Conservation (phyloP, 2,888 invertebrate species). For the Serripes groenlandicus region DNA sequence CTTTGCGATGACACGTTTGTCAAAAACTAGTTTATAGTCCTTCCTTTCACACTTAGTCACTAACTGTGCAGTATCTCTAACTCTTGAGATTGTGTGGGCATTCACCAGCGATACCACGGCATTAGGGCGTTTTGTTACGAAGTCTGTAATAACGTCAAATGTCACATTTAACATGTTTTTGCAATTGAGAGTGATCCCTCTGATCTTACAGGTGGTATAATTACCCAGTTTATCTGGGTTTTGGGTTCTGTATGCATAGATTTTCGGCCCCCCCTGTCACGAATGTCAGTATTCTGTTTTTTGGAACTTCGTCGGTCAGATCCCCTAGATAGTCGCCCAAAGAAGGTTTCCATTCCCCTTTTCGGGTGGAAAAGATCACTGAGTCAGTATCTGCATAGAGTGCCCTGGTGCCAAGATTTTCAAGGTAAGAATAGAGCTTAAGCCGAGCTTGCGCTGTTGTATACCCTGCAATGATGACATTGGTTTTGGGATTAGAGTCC, state of each 20-base stretch:
- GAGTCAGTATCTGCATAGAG: constrained; percentile 46
- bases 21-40: constrained; percentile 44
- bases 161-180: constrained; percentile 24
- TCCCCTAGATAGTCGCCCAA: constrained; percentile 41
- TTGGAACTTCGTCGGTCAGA: constrained; percentile 52
- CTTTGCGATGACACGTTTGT: constrained; percentile 41
- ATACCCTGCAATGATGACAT: constrained; percentile 38
- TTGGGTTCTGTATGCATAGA: constrained; percentile 75
- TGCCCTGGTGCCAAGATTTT: constrained; percentile 10
- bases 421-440: constrained; percentile 23
- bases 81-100: constrained; percentile 29
- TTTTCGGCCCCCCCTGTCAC: constrained; percentile 84
- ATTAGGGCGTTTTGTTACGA: neutral
- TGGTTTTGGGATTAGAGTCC: constrained; percentile 71
- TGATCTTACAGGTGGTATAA: constrained; percentile 22
- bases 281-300: constrained; percentile 68
- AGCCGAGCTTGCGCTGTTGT: constrained; percentile 31
- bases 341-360: constrained; percentile 29
- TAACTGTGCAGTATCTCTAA: neutral
- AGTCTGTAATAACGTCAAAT: constrained; percentile 12
- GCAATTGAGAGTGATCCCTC: constrained; percentile 31
- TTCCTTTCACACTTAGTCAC: constrained; percentile 20
- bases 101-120: constrained; percentile 19
- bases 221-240: constrained; percentile 40
- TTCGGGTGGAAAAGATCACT: constrained; percentile 25